These are phyloP conservation scores for Accipiter virgatus DNA, from an alignment of 2,113 vertebrate genomes.

Conservation along the genomic window DNA sequence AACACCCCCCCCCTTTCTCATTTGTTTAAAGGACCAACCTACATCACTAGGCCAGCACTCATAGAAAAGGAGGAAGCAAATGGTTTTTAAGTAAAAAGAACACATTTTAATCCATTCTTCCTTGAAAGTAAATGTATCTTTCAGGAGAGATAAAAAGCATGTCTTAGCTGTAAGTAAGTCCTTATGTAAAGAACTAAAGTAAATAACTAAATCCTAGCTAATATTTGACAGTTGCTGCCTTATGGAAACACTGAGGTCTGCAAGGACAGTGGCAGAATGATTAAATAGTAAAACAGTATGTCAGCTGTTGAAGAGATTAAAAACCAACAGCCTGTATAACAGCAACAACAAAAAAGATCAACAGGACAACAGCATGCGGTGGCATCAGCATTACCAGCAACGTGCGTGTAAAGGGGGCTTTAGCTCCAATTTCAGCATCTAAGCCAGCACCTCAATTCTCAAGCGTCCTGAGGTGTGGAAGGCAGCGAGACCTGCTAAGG, in stretches of 20 bases:
- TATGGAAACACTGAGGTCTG: background rate
- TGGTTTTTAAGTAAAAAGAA: background rate
- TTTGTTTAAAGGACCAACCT: slow-evolving; percentile 20
- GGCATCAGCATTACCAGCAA: slow-evolving; percentile 12
- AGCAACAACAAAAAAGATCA: slow-evolving; percentile 8
- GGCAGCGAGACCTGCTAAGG: background rate
- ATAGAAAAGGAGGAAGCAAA: background rate
- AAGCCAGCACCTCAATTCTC: background rate
- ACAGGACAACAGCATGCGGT: background rate
- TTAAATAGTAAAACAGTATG: slow-evolving; percentile 18
- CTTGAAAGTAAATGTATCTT: slow-evolving; percentile 33
- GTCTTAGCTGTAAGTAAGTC: slow-evolving; percentile 27
- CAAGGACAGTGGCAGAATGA: background rate
- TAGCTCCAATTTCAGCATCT: background rate
- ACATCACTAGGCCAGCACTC: background rate
- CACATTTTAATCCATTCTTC: slow-evolving; percentile 36
- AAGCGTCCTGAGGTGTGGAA: background rate
- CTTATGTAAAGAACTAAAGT: slow-evolving; percentile 27
- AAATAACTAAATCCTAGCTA: slow-evolving; percentile 35
- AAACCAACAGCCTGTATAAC: background rate
- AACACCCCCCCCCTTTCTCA: background rate
- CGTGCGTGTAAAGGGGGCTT: background rate
- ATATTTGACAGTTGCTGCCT: slow-evolving; percentile 30
- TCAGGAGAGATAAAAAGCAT: background rate
- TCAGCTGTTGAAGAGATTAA: slow-evolving; percentile 45